These are phyloP conservation scores for Caerostris darwini DNA, from an alignment of 1,140 invertebrate genomes.

Conservation along the genomic window DNA sequence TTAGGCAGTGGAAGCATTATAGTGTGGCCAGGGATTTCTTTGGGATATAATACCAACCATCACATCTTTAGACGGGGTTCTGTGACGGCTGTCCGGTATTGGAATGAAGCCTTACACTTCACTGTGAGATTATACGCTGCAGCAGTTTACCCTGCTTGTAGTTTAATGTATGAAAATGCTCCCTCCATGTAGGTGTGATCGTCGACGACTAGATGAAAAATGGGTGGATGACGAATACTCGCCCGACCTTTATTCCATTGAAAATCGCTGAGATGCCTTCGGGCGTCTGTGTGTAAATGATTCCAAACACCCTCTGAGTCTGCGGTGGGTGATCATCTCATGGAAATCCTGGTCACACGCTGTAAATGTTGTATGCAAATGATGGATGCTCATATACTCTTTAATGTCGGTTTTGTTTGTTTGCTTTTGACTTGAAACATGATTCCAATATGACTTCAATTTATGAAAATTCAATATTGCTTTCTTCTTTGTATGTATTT, in stretches of 20 bases:
- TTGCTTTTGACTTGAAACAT: not conserved
- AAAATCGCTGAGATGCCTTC: not conserved
- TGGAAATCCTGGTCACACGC: not conserved
- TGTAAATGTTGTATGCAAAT: not conserved
- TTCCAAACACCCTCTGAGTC: not conserved
- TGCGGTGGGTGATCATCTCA: not conserved
- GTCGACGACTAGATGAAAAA: not conserved
- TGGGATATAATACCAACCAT: not conserved
- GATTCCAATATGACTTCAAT: not conserved
- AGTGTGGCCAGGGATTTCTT: conserved; percentile 10
- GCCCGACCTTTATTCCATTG: not conserved
- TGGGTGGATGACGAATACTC: not conserved
- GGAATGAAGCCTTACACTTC: not conserved
- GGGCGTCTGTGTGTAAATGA: not conserved
- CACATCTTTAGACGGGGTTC: not conserved
- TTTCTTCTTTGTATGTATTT: too few relatives aligned
- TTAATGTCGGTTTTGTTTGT: not conserved
- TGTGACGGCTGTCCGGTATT: not conserved
- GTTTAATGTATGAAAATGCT: not conserved
- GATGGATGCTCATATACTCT: not conserved
- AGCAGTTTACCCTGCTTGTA: not conserved
- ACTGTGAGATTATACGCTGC: not conserved
- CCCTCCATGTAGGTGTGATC: too few relatives aligned
- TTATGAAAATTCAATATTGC: not conserved
- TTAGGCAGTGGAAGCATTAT: not conserved